Evolutionary conservation across 2,888 invertebrate species (phyloP).

Genomic region (Seladonia tumulorum): DNA sequence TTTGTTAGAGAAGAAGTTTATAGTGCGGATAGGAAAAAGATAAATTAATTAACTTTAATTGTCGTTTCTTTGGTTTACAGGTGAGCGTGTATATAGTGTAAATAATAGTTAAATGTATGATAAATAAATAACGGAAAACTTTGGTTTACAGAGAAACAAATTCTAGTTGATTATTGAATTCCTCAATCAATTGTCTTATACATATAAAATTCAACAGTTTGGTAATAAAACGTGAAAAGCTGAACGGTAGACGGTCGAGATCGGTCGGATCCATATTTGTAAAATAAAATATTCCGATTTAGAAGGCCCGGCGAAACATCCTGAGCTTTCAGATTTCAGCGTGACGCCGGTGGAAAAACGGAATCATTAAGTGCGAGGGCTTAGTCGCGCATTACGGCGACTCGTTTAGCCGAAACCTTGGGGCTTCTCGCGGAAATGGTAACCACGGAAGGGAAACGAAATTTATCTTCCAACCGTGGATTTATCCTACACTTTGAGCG

Average conservation of each 20-base stretch:
- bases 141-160: too few relatives aligned
- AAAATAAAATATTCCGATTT: background rate
- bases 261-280: background rate
- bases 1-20: too few relatives aligned
- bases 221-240: background rate
- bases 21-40: too few relatives aligned
- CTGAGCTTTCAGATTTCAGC: background rate
- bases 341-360: background rate
- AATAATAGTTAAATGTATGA: too few relatives aligned
- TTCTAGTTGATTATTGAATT: too few relatives aligned
- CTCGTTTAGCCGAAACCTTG: background rate
- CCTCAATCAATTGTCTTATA: too few relatives aligned
- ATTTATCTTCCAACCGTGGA: background rate
- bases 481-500: conserved; percentile 8
- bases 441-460: background rate
- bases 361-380: background rate
- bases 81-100: too few relatives aligned
- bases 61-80: too few relatives aligned
- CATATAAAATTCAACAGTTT: background rate
- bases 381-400: background rate
- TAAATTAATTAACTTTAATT: too few relatives aligned
- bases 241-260: background rate
- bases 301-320: background rate
- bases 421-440: background rate
- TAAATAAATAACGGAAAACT: too few relatives aligned